Base-by-base conservation (phyloP, 2,797 vertebrate genomes). In the Urophycis tenuis region DNA sequence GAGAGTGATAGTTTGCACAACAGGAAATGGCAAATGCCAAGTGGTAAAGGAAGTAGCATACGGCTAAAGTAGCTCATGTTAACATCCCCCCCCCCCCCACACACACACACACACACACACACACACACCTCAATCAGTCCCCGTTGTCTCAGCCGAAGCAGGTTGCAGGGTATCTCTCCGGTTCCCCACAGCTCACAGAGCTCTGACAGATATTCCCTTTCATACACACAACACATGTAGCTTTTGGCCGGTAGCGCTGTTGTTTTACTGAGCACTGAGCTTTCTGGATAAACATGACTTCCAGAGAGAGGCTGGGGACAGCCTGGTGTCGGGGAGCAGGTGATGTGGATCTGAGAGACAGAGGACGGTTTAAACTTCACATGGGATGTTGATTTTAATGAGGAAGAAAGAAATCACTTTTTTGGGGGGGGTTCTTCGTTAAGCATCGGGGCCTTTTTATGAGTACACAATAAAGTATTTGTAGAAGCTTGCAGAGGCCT, bases 1-100 rank as follows among this genome's bases (percentile, higher is more conserved):
- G 79, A 74, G 75, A 73, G 75, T 78, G 81, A 81, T 73, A 19
- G 81, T 87, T 86, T 87, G 86, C 81, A 80, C 78, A 82, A 81
- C 84, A 85, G 81, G 79, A 88, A 89, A 89, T 72, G 34, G 83
- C 90, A 84, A 80, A 81, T 76, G 87, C 81, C 90, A 84, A 80
- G 81, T 74, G 87, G 89, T 86, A 77, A 60, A 88, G 88, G 89
- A 92, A 86, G 85, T 79, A 7, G 77, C 82, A 81, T 86, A 87
- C 87, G 83, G 80, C 77, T 77, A 76, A 81, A 88, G n/a, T n/a
- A n/a, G 85, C 81, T 83, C 77, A 83, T 82, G 82, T 89, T 92
- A 92, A 92, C 83, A 87, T 79, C 84, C 84, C 83, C 70, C 70
- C 78, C 76, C 76, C 77, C 17, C 74, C 9, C 49, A 4, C 53